Base-by-base conservation (phyloP, 1,140 invertebrate genomes). In the Trissolcus basalis region DNA sequence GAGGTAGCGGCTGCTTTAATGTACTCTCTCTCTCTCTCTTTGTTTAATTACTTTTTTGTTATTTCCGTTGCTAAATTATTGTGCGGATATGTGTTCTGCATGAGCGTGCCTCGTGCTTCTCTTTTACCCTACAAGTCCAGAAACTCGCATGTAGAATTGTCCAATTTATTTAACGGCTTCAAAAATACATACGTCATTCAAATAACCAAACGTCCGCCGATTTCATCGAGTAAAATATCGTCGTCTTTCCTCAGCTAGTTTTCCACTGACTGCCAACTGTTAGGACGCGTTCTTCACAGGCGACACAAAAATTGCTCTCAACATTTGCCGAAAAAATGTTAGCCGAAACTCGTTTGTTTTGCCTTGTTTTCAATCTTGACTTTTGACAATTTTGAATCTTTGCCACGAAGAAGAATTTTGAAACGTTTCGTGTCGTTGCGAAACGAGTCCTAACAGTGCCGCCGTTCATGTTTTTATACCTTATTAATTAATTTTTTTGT, bases 91-190 rank as follows among this genome's bases (percentile, higher is more conserved):
- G 83, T 84, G 67, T 84, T 49, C 84, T 81, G 59, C 78, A 82
- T 83, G 79, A 85, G 77, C 61, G 53, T 80, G 49, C 53, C 78
- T 81, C 73, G 80, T 79, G 80, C 80, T 81, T 81, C 72, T 65
- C 80, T 74, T 72, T 81, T 83, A 82, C 78, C 82, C 84, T 83
- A 82, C 81, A 83, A 86, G 85, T 84, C 83, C 86, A 86, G 85
- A 82, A 82, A 76, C 80, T 81, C 77, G 77, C 77, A 53, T 74
- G 71, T 68, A 71, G 53, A 74, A 71, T 45, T 74, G 71, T 74
- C 41, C 70, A 78, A 78, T 78, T 27, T 27, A 27, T 27, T 78
- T 67, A 78, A 78, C 58, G 58, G 61, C 63, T 71, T 78, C 76
- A 74, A 78, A 78, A 78, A 74, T 78, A 74, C 76, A 73, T 78